Base-by-base conservation (phyloP, 2,888 invertebrate genomes). In the Lordiphosa andalusiaca region DNA sequence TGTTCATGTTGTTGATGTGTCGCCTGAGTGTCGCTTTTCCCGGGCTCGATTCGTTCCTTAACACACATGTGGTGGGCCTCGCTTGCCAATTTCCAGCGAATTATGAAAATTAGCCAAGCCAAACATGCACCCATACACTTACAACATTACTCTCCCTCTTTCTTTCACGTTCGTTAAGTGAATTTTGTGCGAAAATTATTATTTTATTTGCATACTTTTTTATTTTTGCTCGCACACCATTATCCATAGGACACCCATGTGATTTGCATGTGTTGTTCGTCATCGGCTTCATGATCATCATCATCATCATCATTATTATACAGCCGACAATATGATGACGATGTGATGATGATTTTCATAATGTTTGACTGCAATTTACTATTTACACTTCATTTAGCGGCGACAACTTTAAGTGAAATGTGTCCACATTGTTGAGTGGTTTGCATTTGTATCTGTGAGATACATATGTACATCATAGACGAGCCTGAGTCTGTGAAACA, bases 81-180 rank as follows among this genome's bases (percentile, higher is more conserved):
- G 36, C 62, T 60, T 60, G 48, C 36, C 57, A 55, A 73, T 81
- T 85, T 85, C 78, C 67, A 70, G 61, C 35, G 85, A 86, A 85
- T 78, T 86, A 86, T 85, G 85, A 76, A 85, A 86, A 85, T 85
- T 84, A 86, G 75, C 83, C 72, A 74, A 69, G 68, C 69, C 66
- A 67, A 63, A 69, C 56, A 58, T 53, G 30, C 36, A 41, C 25
- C 9, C 23, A 25, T 5, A 4, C 23, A 48, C 33, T 10, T 41
- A 10, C 6, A 5, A 5, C 12, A 4, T 5, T 16, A 16, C 30
- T 30, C 9, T 10, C 42, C 25, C 35, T 21, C 44, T 37, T 21
- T 35, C 40, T 33, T 36, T 16, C 9, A 7, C 38, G 36, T 54
- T 55, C 64, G 71, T 52, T 62, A 66, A 77, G 72, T 80, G 69